Evolutionary conservation across 1,140 invertebrate genomes (phyloP), one percentile per base, ranked within the genome.

Genomic region (Drosophila obscura): DNA sequence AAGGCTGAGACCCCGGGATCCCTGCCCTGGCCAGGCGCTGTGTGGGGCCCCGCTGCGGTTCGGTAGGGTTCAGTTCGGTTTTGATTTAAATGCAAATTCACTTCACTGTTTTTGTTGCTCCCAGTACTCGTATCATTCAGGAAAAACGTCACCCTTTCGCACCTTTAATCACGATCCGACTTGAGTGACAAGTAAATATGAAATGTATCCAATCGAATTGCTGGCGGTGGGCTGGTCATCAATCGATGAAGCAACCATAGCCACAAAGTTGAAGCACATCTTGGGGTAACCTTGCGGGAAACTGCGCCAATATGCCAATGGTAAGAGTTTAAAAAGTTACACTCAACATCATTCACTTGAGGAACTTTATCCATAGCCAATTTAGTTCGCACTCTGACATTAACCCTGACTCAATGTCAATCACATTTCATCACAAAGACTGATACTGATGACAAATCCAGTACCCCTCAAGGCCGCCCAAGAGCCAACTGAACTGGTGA

Each of bases 61-160:
- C 19, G 19, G n/a, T n/a, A n/a, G n/a, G n/a, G 1, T 1, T 19
- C 19, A 1, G n/a, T 50, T 82, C 59, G 83, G 56, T 43, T 85
- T 85, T 85, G 82, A 85, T 85, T 85, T 87, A 87, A 87, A 87
- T 85, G 82, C 78, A 87, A 85, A 85, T 85, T 58, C 59, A 58
- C 41, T 49, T 19, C 19, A 39, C 49, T 69, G 57, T 68, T 57
- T 68, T 57, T 48, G 50, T 65, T 31, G 13, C 22, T 24, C 2
- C 6, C 53, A 52, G 58, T 50, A 45, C 35, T 39, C 35, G 35
- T 39, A 39, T 39, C 35, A 5, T 39, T 62, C 57, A 44, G 46
- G 39, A 28, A 51, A 83, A 84, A 80, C 71, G 76, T 87, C 82
- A 87, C 73, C 74, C 59, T 73, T 59, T 85, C 82, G 77, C 82